These are phyloP conservation scores for Pangasius krempfi DNA, from an alignment of 2,797 vertebrate species.

Conservation along the genomic window DNA sequence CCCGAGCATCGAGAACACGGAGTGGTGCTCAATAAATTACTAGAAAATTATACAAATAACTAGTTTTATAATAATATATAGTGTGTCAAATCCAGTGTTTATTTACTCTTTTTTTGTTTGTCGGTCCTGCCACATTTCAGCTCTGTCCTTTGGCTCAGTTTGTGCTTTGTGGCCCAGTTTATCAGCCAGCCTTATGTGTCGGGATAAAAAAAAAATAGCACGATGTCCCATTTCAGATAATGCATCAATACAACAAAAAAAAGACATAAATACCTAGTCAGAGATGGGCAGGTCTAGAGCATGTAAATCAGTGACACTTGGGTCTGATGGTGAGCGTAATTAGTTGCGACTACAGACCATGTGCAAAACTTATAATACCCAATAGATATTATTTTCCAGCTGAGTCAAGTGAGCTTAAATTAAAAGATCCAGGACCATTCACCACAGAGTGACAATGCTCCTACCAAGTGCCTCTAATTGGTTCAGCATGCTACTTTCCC, in stretches of 20 bases:
- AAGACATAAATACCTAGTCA: neutral
- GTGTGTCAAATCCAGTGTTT: neutral
- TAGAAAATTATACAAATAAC: neutral
- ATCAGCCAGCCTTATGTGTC: neutral
- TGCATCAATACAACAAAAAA: neutral
- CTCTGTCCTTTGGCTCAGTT: neutral
- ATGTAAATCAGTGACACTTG: neutral
- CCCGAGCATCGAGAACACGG: neutral
- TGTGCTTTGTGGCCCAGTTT: neutral
- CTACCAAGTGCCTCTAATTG: conserved; percentile 12
- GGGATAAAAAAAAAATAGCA: neutral
- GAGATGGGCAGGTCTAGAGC: neutral
- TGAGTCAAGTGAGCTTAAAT: conserved; percentile 8
- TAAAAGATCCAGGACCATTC: conserved; percentile 1
- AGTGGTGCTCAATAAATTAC: neutral
- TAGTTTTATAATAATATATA: neutral
- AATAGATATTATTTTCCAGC: conserved; percentile 17
- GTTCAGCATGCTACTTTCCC: conserved; percentile 16
- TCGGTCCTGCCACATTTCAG: neutral
- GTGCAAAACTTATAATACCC: neutral
- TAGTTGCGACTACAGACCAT: neutral
- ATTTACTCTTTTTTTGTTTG: neutral
- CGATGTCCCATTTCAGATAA: neutral
- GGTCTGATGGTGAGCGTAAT: neutral
- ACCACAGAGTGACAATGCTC: neutral